Percentiles rank a stretch among this genome's conserved stretches.
Conservation (phyloP, 2,888 invertebrate genomes). For the Chloromyia formosa region DNA sequence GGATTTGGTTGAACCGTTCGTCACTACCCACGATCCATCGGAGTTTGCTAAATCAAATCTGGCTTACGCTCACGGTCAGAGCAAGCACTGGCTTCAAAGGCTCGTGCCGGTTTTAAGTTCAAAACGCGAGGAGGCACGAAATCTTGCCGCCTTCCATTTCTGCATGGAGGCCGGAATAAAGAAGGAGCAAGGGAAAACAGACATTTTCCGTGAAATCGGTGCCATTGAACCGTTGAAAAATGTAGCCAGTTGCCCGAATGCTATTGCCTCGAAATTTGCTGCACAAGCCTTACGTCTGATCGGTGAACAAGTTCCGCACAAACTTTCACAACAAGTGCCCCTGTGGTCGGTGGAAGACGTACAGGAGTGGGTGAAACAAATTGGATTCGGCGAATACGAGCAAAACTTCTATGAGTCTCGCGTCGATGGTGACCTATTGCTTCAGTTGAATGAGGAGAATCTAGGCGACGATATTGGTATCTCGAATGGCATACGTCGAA, state of each 20-base stretch:
- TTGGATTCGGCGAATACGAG: conserved; percentile 88
- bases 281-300: conserved; percentile 90
- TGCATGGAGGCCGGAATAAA: conserved; percentile 99
- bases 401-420: conserved; percentile 87
- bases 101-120: conserved; percentile 94
- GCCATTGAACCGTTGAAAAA: conserved; percentile 95
- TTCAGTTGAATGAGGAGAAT: conserved; percentile 92
- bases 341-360: conserved; percentile 98
- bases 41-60: conserved; percentile 93
- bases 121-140: conserved; percentile 94
- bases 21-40: conserved; percentile 91
- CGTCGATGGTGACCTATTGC: conserved; percentile 95
- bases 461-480: conserved; percentile 92
- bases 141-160: conserved; percentile 97
- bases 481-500: conserved; percentile 90
- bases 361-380: conserved; percentile 97
- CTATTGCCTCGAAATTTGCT: conserved; percentile 96
- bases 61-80: conserved; percentile 95
- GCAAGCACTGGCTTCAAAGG: conserved; percentile 91
- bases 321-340: conserved; percentile 96
- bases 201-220: conserved; percentile 92
- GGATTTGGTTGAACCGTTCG: conserved; percentile 95
- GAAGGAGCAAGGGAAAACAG: conserved; percentile 89
- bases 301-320: conserved; percentile 97
- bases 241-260: conserved; percentile 97